Evolutionary conservation across 2,888 invertebrate species (phyloP).

Genomic region (Heliconius sara): DNA sequence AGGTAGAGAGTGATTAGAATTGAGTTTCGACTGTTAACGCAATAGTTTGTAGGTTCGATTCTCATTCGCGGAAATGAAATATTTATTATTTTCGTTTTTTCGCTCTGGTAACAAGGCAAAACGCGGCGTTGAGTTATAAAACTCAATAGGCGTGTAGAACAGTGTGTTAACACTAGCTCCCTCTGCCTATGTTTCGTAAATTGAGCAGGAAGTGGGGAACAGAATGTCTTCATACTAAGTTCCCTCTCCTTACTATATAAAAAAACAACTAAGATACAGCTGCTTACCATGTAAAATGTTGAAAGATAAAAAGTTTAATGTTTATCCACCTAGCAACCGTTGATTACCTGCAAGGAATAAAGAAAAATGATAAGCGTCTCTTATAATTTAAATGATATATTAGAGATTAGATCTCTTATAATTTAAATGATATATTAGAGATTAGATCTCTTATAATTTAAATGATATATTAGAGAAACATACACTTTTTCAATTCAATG

Average conservation of each 20-base stretch:
- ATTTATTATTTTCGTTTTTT: neutral
- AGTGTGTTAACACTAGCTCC: neutral
- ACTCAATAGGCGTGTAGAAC: neutral
- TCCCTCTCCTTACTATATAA: too few relatives aligned
- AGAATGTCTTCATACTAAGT: too few relatives aligned
- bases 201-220: too few relatives aligned
- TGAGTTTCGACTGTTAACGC: neutral
- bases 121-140: neutral
- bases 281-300: slow-evolving; percentile 1
- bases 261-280: too few relatives aligned
- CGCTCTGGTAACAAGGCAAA: neutral
- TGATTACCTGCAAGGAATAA: slow-evolving; percentile 21
- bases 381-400: too few relatives aligned
- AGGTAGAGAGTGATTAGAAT: too few relatives aligned
- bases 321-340: neutral
- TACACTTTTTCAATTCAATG: neutral
- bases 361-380: neutral
- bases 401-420: neutral
- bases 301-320: neutral
- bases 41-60: neutral
- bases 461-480: neutral
- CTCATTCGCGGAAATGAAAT: neutral
- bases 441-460: neutral
- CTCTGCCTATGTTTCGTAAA: neutral
- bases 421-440: neutral